Base-by-base conservation (phyloP, 37 sponge, comb jelly and placozoan species). In the Aplysina aerophoba region DNA sequence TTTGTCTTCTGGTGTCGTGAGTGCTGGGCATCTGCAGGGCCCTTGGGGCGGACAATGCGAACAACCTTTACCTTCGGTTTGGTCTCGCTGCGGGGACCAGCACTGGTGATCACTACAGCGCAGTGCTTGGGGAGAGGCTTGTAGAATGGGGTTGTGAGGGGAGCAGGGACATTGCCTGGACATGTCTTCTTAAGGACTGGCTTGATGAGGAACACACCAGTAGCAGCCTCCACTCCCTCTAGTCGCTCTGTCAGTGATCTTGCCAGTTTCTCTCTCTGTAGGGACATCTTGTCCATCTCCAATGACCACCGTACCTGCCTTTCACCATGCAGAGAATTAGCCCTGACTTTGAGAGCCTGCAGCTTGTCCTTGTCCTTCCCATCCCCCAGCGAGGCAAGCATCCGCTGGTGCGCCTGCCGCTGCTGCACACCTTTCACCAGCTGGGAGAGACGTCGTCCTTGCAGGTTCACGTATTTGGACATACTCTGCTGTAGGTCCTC, bases 401-500 rank as follows among this genome's bases (percentile, higher is more conserved):
- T 35, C 5, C 54, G 60, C 17, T 1, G 21, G 25, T 78, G 79
- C n/a, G 35, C 0, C 21, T 12, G 11, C 56, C 60, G 84, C 53
- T 73, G 33, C 19, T 71, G 81, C n/a, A 54, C 27, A 62, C 80
- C 30, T 30, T 72, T 36, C 19, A 72, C 40, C 24, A 91, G 61
- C 55, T 55, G 60, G 17, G 87, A 74, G 31, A 92, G 55, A 54
- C 78, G 59, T 59, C 78, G 67, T 4, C 55, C 25, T 3, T 88
- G 88, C 16, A 88, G 69, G n/a, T 37, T 22, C 13, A 92, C 55
- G 69, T 88, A 92, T n/a, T 88, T 85, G n/a, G 64, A 68, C 91
- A 91, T 91, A 31, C 58, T 59, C 11, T 50, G 15, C 33, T 66
- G 73, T 64, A 91, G 62, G 15, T 38, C 64, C 19, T 40, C 19